A percentile compares a stretch with the other conserved stretches of the same genome.
phyloP scores from a whole-genome alignment of 2,113 vertebrate species.

The Phalacrocorax pelagicus region DNA sequence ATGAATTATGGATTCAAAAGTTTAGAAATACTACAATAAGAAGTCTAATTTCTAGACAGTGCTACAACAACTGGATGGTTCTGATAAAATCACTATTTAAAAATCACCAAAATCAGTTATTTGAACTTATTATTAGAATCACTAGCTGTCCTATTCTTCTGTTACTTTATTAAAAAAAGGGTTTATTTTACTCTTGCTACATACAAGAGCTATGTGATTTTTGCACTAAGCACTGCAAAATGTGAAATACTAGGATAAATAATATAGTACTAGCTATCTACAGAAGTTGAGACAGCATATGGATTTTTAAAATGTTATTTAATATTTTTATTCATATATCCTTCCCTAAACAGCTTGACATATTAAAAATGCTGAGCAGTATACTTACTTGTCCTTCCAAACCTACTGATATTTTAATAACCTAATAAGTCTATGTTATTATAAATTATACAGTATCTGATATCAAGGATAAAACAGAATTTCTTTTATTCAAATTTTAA shows the following conservation, averaged over 20 bases:
- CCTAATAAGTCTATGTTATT: neutral
- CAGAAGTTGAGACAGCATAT: neutral
- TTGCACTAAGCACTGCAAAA: neutral
- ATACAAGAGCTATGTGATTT: neutral
- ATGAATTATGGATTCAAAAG: neutral
- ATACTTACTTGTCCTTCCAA: neutral
- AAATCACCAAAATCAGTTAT: neutral
- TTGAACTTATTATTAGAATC: neutral
- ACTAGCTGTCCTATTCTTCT: neutral
- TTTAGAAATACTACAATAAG: neutral
- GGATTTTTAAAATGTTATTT: neutral
- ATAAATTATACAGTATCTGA: neutral
- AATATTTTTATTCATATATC: neutral
- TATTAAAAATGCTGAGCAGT: neutral
- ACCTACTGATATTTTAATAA: neutral
- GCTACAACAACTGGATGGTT: neutral
- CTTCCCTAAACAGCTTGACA: neutral
- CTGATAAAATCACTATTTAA: neutral
- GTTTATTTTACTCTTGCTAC: fast-evolving
- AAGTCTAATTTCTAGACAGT: neutral
- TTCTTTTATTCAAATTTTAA: neutral
- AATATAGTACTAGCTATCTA: neutral
- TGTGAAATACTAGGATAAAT: neutral
- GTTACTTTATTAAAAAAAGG: neutral
- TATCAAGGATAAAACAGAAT: neutral